Conservation (phyloP, 2,888 invertebrate species). For the Ptilodon capucinus region DNA sequence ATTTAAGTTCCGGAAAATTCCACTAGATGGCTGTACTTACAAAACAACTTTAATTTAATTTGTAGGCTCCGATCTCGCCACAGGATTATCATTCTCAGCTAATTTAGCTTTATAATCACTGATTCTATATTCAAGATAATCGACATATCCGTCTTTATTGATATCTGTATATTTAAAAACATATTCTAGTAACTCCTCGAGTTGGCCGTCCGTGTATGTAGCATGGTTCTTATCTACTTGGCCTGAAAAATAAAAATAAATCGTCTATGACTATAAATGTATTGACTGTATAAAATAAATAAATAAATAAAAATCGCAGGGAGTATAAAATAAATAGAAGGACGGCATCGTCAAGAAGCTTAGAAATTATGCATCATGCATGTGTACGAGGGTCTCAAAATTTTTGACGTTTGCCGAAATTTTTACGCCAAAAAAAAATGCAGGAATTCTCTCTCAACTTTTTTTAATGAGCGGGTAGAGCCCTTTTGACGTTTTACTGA, state of each 20-base stretch:
- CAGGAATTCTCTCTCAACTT: no score
- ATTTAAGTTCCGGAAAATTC: not conserved
- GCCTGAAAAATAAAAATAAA: slow-evolving; percentile 49
- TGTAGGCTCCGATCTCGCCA: not conserved
- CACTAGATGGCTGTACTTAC: not conserved
- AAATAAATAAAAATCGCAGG: not conserved
- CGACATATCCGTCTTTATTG: slow-evolving; percentile 89
- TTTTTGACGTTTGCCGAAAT: no score
- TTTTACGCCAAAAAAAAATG: no score
- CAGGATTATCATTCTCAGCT: slow-evolving; percentile 19
- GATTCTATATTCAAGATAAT: slow-evolving; percentile 83
- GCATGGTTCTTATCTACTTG: slow-evolving; percentile 57
- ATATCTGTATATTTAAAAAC: slow-evolving; percentile 85
- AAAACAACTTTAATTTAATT: not conserved
- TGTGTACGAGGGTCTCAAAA: no score
- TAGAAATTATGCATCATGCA: no score
- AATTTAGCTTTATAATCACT: slow-evolving; percentile 51
- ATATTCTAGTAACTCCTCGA: slow-evolving; percentile 82
- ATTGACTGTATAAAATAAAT: not conserved
- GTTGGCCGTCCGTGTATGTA: slow-evolving; percentile 77
- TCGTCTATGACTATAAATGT: not conserved
- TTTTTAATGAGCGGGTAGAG: no score
- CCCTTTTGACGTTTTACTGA: no score
- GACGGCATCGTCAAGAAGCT: no score
- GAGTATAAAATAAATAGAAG: no score